Evolutionary conservation across 1,140 invertebrate genomes (phyloP).

Genomic region (Drosophila insularis): DNA sequence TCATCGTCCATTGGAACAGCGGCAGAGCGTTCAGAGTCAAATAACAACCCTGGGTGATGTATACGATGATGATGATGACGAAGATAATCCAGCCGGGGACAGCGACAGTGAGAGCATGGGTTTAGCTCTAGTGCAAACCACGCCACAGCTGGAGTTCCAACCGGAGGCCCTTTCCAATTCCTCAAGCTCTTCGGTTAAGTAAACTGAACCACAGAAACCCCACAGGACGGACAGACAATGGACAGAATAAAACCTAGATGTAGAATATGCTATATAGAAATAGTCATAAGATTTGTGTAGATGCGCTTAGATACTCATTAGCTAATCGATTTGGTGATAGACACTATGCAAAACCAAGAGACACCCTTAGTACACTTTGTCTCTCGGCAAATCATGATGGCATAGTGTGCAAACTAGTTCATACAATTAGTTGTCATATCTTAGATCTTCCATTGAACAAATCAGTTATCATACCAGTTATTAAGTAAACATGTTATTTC

Average conservation of each 20-base stretch:
- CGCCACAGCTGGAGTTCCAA: conserved; percentile 59
- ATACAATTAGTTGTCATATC: conserved; percentile 63
- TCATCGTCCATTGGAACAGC: conserved; percentile 64
- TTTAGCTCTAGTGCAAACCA: conserved; percentile 58
- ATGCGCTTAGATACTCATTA: conserved; percentile 35
- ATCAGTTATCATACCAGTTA: conserved; percentile 31
- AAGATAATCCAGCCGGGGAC: conserved; percentile 19
- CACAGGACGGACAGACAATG: neutral
- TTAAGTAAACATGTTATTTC: conserved; percentile 7
- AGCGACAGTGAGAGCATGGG: conserved; percentile 59
- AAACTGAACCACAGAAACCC: conserved; percentile 37
- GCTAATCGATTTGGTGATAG: conserved; percentile 56
- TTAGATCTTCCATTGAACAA: conserved; percentile 71
- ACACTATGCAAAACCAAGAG: conserved; percentile 35
- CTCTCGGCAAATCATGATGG: too few relatives aligned
- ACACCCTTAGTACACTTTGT: neutral
- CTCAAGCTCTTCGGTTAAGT: conserved; percentile 72
- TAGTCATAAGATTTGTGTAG: conserved; percentile 20
- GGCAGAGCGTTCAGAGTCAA: conserved; percentile 73
- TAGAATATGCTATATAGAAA: conserved; percentile 5
- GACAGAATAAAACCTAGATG: neutral
- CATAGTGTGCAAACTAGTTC: conserved; percentile 21
- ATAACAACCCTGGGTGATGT: conserved; percentile 77
- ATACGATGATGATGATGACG: conserved; percentile 34
- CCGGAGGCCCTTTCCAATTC: conserved; percentile 51